Evolutionary conservation across 2,113 vertebrate genomes (phyloP).

Genomic region (Empidonax alnorum): DNA sequence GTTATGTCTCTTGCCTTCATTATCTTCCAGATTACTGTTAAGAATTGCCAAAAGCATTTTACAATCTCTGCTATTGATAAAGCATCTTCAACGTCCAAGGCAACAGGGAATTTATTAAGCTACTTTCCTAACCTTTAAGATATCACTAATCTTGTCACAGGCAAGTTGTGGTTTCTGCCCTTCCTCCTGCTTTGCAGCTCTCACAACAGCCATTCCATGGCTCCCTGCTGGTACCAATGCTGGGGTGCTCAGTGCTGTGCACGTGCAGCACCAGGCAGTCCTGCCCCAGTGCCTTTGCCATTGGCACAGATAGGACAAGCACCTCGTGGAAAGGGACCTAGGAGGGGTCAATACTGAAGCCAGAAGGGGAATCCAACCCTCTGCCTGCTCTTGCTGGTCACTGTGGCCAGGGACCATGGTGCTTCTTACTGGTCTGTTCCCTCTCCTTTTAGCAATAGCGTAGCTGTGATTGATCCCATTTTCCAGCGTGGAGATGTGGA

Average conservation of each 20-base stretch:
- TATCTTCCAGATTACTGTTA: not conserved
- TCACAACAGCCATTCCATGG: accelerated
- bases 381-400: not conserved
- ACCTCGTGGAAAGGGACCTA: accelerated
- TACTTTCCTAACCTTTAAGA: not conserved
- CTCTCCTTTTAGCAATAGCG: not conserved
- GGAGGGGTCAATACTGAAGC: too few relatives aligned
- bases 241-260: accelerated
- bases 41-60: not conserved
- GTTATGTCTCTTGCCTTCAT: not conserved
- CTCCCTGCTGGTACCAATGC: accelerated
- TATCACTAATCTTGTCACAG: not conserved
- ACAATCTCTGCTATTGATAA: not conserved
- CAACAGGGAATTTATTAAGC: not conserved
- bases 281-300: not conserved
- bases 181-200: not conserved
- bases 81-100: not conserved
- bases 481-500: not conserved
- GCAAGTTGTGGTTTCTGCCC: not conserved
- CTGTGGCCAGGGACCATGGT: accelerated
- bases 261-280: accelerated
- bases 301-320: accelerated
- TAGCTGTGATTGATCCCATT: not conserved
- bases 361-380: not conserved
- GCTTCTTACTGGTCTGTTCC: not conserved